These are phyloP conservation scores for Burhinus bistriatus DNA, from an alignment of 2,113 vertebrate species.

Conservation along the genomic window DNA sequence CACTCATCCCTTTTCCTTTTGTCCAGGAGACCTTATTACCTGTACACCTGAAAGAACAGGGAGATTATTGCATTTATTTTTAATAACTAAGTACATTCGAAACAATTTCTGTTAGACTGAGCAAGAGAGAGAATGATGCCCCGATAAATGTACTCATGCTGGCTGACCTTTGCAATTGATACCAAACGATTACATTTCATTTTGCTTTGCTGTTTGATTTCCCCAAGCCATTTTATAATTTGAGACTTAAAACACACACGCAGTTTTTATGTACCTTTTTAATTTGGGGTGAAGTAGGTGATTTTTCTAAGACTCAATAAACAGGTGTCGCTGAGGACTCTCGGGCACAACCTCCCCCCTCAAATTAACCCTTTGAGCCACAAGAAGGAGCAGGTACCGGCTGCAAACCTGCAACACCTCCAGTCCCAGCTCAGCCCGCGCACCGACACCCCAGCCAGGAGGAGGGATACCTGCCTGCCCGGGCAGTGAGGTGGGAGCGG, in stretches of 20 bases:
- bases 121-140: background rate
- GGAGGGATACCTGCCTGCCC: background rate
- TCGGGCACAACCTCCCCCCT: background rate
- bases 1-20: background rate
- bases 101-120: background rate
- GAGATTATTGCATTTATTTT: background rate
- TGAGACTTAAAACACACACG: background rate
- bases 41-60: background rate
- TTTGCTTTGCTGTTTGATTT: background rate
- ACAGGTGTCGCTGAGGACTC: background rate
- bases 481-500: accelerated
- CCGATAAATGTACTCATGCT: background rate
- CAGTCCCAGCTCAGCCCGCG: background rate
- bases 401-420: background rate
- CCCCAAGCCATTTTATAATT: conserved; percentile 16
- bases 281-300: conserved; percentile 27
- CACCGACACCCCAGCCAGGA: background rate
- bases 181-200: background rate
- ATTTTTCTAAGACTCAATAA: conserved; percentile 45
- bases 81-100: background rate
- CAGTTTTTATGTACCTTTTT: background rate
- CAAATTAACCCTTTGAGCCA: background rate
- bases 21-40: background rate
- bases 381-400: background rate
- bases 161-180: background rate